Evolutionary conservation across 2,113 vertebrate species (phyloP).

Genomic region (Sigmodon hispidus): DNA sequence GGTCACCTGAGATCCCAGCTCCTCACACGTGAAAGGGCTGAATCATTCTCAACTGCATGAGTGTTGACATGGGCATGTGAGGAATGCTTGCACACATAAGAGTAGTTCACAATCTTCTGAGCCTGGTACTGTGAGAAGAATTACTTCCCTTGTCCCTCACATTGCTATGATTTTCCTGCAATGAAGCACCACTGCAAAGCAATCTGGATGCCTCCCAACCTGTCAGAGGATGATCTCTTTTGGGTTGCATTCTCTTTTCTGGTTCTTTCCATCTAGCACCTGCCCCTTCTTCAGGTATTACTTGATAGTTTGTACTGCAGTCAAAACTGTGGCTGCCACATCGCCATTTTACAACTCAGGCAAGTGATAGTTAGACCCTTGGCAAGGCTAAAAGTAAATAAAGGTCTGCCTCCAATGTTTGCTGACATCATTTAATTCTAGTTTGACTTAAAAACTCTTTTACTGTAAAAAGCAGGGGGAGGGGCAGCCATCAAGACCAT

Average conservation of each 20-base stretch:
- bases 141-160: not conserved
- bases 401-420: not conserved
- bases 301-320: not conserved
- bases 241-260: not conserved
- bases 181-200: not conserved
- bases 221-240: not conserved
- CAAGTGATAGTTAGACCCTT: not conserved
- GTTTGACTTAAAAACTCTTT: constrained; percentile 23
- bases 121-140: not conserved
- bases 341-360: not conserved
- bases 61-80: fast-evolving
- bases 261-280: not conserved
- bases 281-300: not conserved
- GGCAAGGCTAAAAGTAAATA: not conserved
- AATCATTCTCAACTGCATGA: not conserved
- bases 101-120: not conserved
- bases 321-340: not conserved
- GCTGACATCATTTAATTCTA: constrained; percentile 27
- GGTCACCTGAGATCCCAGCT: not conserved
- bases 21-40: not conserved
- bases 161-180: not conserved
- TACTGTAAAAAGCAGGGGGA: not conserved
- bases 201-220: not conserved
- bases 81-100: fast-evolving
- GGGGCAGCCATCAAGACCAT: not conserved